Percentiles rank a stretch among this genome's conserved stretches.
Conservation (phyloP, 2,797 vertebrate genomes). For the Sylvilagus floridanus region DNA sequence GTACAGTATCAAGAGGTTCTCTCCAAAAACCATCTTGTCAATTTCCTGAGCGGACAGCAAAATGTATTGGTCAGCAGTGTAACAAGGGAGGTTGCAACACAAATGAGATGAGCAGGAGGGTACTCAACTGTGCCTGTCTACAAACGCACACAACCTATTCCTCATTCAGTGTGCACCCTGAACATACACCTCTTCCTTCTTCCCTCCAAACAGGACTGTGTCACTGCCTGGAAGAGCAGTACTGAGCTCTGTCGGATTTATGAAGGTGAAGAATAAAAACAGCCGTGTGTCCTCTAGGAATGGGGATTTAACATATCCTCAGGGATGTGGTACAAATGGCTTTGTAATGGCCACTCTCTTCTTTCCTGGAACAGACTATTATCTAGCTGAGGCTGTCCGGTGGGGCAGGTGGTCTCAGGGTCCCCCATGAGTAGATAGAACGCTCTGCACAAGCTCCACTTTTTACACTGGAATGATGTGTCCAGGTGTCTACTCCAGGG, state of each 20-base stretch:
- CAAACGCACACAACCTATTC: not conserved
- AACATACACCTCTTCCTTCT: not conserved
- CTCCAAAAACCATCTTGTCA: slow-evolving; percentile 62
- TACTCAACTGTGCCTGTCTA: not conserved
- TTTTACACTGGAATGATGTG: no score
- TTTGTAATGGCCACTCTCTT: not conserved
- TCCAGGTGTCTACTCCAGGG: no score
- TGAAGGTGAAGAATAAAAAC: not conserved
- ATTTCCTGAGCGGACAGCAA: slow-evolving; percentile 72
- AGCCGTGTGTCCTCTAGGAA: not conserved
- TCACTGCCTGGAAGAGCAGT: not conserved
- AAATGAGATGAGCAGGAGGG: not conserved
- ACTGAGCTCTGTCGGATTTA: not conserved
- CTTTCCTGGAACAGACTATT: not conserved
- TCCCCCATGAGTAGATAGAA: no score
- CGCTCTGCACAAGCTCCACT: no score
- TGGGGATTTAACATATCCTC: not conserved
- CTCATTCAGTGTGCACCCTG: not conserved
- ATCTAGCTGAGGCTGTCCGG: no score
- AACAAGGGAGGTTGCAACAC: not conserved
- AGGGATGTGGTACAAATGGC: not conserved
- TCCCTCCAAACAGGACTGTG: not conserved
- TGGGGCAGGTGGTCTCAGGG: no score
- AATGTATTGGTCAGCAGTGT: not conserved
- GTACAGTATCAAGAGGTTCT: slow-evolving; percentile 94